Evolutionary conservation across 2,888 invertebrate species (phyloP).

Genomic region (Hyppa rectilinea): DNA sequence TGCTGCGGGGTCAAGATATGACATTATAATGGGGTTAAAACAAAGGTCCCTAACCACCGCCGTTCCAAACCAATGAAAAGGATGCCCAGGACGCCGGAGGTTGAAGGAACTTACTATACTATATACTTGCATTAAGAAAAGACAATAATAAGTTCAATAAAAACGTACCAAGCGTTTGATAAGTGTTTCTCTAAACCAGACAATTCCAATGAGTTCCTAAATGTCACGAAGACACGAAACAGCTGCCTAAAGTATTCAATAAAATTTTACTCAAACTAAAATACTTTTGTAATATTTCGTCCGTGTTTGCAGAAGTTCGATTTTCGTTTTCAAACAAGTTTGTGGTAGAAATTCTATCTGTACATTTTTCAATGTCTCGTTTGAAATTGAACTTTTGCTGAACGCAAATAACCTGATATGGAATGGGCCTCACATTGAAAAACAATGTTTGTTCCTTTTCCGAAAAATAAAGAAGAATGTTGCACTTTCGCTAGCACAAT

Average conservation of each 20-base stretch:
- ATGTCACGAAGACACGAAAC: slow-evolving; percentile 9
- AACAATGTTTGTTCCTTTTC: background rate
- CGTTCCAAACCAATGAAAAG: background rate
- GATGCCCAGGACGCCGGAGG: too few species aligned
- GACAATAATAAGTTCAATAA: background rate
- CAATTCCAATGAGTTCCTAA: background rate
- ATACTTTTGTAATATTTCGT: slow-evolving; percentile 61
- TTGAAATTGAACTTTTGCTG: slow-evolving; percentile 34
- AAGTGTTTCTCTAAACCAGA: background rate
- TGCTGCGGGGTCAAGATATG: slow-evolving; percentile 44
- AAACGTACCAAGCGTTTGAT: background rate
- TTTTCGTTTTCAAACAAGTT: slow-evolving; percentile 43
- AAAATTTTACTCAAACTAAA: slow-evolving; percentile 42
- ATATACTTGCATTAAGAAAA: background rate
- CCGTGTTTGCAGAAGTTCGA: slow-evolving; percentile 37
- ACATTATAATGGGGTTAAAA: slow-evolving; percentile 10
- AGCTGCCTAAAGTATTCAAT: slow-evolving; percentile 36
- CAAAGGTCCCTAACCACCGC: background rate
- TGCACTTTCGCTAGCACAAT: slow-evolving; percentile 7
- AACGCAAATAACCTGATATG: slow-evolving; percentile 1
- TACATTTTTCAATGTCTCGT: slow-evolving; percentile 27
- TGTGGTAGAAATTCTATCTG: slow-evolving; percentile 34
- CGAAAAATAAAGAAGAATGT: background rate
- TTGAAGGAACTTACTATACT: background rate
- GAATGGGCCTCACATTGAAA: slow-evolving; percentile 2